Conservation (phyloP, 1,140 invertebrate species). For the Thaumetopoea pityocampa region DNA sequence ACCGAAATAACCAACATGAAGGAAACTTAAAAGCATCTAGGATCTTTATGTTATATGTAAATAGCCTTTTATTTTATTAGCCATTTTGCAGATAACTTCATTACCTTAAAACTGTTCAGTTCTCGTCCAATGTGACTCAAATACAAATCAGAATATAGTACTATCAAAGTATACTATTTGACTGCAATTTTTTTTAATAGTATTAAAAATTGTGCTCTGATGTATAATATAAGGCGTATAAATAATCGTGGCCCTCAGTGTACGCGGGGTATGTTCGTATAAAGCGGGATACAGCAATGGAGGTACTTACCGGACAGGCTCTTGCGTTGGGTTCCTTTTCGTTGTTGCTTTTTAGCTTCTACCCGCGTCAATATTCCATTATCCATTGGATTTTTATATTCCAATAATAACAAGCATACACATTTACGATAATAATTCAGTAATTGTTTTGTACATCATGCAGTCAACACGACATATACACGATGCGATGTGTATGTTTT, state of each 20-base stretch:
- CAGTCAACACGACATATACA: constrained; percentile 64
- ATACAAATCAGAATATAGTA: too few species aligned
- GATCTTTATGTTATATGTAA: too few species aligned
- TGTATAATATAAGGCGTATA: constrained; percentile 2
- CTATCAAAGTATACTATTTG: too few species aligned
- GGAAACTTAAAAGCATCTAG: too few species aligned
- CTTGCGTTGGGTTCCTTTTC: constrained; percentile 81
- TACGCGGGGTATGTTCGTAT: constrained; percentile 28
- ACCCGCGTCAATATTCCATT: constrained; percentile 50
- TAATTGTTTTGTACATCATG: constrained; percentile 58
- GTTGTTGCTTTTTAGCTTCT: constrained; percentile 95
- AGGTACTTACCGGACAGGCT: constrained; percentile 86
- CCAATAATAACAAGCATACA: constrained; percentile 60
- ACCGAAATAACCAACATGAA: too few species aligned
- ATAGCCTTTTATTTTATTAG: too few species aligned
- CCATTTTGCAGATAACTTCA: too few species aligned
- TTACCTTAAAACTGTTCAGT: too few species aligned
- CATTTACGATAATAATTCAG: constrained; percentile 53
- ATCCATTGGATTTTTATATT: constrained; percentile 33
- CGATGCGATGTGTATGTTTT: constrained; percentile 68
- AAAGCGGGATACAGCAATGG: constrained; percentile 61
- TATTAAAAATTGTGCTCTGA: too few species aligned
- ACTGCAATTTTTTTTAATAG: too few species aligned
- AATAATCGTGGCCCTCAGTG: constrained; percentile 32
- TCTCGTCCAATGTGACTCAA: too few species aligned